Evolutionary conservation across 2,113 vertebrate species (phyloP), one percentile per base, ranked within the genome.

Genomic region (Eulacestoma nigropectus): DNA sequence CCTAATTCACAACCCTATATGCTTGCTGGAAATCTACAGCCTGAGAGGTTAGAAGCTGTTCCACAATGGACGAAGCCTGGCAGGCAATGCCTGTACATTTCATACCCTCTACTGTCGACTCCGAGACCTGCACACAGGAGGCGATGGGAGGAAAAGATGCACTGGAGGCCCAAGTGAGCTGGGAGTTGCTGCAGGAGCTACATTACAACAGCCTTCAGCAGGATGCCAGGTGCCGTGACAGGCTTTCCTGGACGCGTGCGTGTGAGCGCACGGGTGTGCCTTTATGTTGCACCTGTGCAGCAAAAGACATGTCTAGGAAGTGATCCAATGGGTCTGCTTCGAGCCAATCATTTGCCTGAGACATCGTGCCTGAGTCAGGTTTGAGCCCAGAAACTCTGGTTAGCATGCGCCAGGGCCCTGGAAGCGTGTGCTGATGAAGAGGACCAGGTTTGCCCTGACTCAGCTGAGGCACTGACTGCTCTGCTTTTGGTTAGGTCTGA

Each of bases 251-350:
- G 41, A 6, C 6, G 13, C 23, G 37, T 3, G 21, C 5, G 11
- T 2, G 6, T 0, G 0, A 6, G 5, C 3, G 9, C 10, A 6
- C 0, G 27, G 33, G 11, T 2, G 3, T 37, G 70, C 7, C 47
- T 79, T 55, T 26, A 6, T 10, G 29, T 26, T 2, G 1, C 19
- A 49, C 4, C 33, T 35, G 29, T 50, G 62, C 57, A 60, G 64
- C 50, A 44, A 55, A 83, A 29, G 33, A 8, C 67, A n/a, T 4
- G 13, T 46, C 42, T 69, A 62, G 41, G 52, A 76, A 72, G 30
- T 3, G 53, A 65, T 26, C 13, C 22, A 19, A 10, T 3, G 53
- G 27, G 7, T 85, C 37, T 85, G 63, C 42, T 70, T 12, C 12
- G 26, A 70, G 64, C 19, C 4, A 7, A 9, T 4, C 0, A 0